Base-by-base conservation (phyloP, 2,888 invertebrate genomes). In the Galeruca laticollis region DNA sequence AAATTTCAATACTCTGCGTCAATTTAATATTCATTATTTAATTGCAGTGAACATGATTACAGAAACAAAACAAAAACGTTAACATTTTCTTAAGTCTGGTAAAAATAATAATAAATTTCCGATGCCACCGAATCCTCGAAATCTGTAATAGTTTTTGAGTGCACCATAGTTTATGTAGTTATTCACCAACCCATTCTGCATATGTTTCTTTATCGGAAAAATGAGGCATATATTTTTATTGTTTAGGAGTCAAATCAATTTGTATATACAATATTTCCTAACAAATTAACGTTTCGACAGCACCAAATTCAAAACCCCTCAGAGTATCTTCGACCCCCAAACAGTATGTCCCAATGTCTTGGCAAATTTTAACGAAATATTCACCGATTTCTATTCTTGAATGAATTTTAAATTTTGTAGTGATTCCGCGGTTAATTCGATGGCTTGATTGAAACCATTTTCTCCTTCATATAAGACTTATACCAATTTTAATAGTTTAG, bases 201-300 rank as follows among this genome's bases (percentile, higher is more conserved):
- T 86, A 82, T 83, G 97, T 97, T 88, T 98, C 98, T 87, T 97
- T 98, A 84, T 99, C 99, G 13, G 97, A 96, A 87, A 99, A 99
- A 86, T 99, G 96, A 76, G 97, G 95, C 87, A 99, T 99, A 87
- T 99, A 99, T 86, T 98, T 99, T 88, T 99, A 99, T 86, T 99
- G 98, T 83, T 98, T 98, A 0, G 99, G 98, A 60, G 97, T 97
- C 82, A 99, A 89, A 86, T 98, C 97, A 74, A 99, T 90, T 86
- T 97, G 98, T 82, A 99, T 98, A 85, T 99, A 99, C 76, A 99
- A 90, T 87, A 99, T 99, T 87, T 99, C 99, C 99, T 99, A 99
- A 84, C 99, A 99, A 84, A 99, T 99, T 73, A 99, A 91, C 0
- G 96, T 99, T 87, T 99, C 99, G 3, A 99, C 98, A 5, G 99